phyloP scores from a whole-genome alignment of 2,888 invertebrate genomes.

The Rhopalosiphum nymphaeae region DNA sequence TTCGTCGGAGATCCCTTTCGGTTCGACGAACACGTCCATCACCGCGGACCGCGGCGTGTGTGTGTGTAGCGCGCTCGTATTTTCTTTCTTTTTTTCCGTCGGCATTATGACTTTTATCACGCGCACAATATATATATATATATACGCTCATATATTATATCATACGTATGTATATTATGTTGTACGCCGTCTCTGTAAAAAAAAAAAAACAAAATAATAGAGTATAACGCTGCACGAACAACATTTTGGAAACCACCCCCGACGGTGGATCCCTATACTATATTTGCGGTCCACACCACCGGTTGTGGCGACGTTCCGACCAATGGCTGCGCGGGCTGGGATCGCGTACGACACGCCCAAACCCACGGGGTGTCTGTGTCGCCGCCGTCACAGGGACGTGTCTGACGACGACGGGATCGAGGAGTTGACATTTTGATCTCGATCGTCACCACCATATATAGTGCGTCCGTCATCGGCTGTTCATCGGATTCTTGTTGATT shows the following conservation, averaged over 20 bases:
- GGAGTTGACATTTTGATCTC: constrained; percentile 65
- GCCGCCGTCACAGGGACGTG: background rate
- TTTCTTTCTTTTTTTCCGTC: constrained; percentile 27
- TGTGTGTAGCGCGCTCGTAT: background rate
- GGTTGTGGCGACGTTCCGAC: constrained; percentile 55
- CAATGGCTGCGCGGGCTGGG: constrained; percentile 30
- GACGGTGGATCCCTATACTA: background rate
- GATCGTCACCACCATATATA: constrained; percentile 16
- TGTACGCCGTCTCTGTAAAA: background rate
- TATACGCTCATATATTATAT: background rate
- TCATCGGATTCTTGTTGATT: background rate
- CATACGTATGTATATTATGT: background rate
- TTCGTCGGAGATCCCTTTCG: constrained; percentile 59
- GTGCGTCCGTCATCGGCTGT: constrained; percentile 26
- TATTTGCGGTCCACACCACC: constrained; percentile 28
- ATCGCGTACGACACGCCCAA: background rate
- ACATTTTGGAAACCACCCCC: constrained; percentile 52
- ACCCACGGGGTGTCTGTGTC: constrained; percentile 35
- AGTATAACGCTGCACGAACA: background rate
- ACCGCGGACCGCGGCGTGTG: background rate
- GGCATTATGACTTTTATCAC: constrained; percentile 61
- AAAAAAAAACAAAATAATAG: background rate
- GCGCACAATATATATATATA: background rate
- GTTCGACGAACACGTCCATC: constrained; percentile 64
- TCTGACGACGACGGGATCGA: constrained; percentile 42